Conservation (phyloP, 1,140 invertebrate species). For the Dreissena rostriformis region DNA sequence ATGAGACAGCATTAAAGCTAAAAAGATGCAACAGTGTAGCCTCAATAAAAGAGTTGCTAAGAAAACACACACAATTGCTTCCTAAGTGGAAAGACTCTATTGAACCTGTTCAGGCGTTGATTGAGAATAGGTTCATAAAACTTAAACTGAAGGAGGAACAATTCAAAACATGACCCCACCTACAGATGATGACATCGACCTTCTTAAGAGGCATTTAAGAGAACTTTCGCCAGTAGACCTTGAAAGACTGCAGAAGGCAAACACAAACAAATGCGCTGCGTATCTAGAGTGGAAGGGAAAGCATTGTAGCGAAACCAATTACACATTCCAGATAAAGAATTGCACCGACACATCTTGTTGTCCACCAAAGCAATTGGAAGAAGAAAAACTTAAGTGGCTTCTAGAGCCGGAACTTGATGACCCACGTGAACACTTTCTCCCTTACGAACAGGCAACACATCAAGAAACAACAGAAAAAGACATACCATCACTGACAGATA, state of each 20-base stretch:
- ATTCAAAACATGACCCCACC: background rate
- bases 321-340: constrained; percentile 42
- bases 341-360: constrained; percentile 27
- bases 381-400: background rate
- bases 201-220: background rate
- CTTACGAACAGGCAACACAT: constrained; percentile 8
- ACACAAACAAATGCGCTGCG: constrained; percentile 11
- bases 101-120: constrained; percentile 4
- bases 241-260: constrained; percentile 7
- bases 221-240: constrained; percentile 9
- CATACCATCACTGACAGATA: constrained; percentile 2
- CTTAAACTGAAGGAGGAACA: constrained; percentile 31
- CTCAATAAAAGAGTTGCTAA: constrained; percentile 32
- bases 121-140: background rate
- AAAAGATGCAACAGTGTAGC: constrained; percentile 42
- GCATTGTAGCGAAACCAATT: constrained; percentile 28
- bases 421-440: constrained; percentile 11
- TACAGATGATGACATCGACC: background rate
- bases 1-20: background rate
- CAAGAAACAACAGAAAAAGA: constrained; percentile 21
- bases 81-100: background rate
- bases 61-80: background rate
- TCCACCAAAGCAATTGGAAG: background rate
- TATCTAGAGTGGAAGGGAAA: constrained; percentile 23
- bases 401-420: constrained; percentile 43